phyloP scores from a whole-genome alignment of 2,797 vertebrate genomes.

The Ataeniobius toweri region DNA sequence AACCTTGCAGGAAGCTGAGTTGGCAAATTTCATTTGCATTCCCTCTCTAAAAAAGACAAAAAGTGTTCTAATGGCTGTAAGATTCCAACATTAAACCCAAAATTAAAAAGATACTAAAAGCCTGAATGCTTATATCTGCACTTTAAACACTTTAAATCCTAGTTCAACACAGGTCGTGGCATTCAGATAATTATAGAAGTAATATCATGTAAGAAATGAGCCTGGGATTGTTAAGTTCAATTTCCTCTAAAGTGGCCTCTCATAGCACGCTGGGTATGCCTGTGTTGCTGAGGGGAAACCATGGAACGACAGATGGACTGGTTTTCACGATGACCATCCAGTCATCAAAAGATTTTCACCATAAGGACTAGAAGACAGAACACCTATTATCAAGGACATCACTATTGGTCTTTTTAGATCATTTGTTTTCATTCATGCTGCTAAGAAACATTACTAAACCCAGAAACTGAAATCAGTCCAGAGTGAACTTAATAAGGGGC shows the following conservation, averaged over 20 bases:
- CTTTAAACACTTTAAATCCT: neutral
- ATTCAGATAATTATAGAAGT: neutral
- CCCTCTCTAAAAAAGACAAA: conserved; percentile 6
- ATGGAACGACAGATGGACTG: neutral
- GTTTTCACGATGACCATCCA: neutral
- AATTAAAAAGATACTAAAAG: neutral
- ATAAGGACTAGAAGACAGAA: neutral
- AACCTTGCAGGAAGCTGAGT: conserved; percentile 53
- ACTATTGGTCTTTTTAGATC: conserved; percentile 1
- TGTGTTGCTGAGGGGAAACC: neutral
- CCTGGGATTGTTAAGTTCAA: neutral
- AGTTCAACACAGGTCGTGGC: neutral
- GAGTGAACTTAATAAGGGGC: conserved; percentile 26
- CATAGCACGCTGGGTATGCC: neutral
- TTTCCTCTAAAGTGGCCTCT: neutral
- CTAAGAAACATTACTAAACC: conserved; percentile 19
- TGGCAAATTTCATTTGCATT: conserved; percentile 36
- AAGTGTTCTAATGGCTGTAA: neutral
- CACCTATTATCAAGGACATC: neutral
- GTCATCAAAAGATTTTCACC: neutral
- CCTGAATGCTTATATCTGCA: neutral
- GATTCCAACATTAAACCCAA: neutral
- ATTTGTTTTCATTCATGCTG: conserved; percentile 1
- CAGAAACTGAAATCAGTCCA: conserved; percentile 34
- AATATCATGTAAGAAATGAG: neutral